Base-by-base conservation (phyloP, 2,113 vertebrate species). In the Scomber scombrus region DNA sequence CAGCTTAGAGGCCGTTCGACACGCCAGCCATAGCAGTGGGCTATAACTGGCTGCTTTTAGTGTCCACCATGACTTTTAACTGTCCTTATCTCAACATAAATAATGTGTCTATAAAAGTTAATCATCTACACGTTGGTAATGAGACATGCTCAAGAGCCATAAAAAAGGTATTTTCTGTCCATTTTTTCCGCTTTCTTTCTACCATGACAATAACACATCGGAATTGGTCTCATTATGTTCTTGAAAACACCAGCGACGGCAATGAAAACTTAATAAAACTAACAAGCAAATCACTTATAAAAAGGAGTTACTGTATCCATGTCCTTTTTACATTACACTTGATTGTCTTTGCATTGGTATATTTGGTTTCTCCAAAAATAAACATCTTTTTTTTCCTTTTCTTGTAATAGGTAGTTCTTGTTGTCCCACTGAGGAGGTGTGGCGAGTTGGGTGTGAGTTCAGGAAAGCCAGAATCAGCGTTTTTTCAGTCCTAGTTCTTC, bases 21-120 rank as follows among this genome's bases (percentile, higher is more conserved):
- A 57, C 43, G 31, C 31, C 66, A 29, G 47, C 64, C 58, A 14
- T 19, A 77, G 78, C 82, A 29, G 75, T 56, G 79, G 77, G 78
- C 82, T 70, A 78, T 60, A 40, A 80, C 78, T 46, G 71, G 49
- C 69, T 71, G 67, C 51, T 64, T 85, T 88, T 80, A 90, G 71
- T 83, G 88, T 82, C 85, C 66, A 31, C 71, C 5, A 9, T 71
- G 79, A 85, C 85, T 89, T 84, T 93, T 88, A 86, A 85, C 90
- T 87, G 87, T 82, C 89, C 91, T 93, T 94, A 94, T 95, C 93
- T 91, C 87, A 90, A 94, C 91, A 95, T 95, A 95, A 95, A 95
- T 95, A 95, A 93, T 95, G 91, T 80, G 84, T 81, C 85, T 88
- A 71, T 93, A 95, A 94, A 94, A 78, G 90, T 93, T 85, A 94